Conservation (phyloP, 2,797 vertebrate species). For the Arnoldichthys spilopterus region DNA sequence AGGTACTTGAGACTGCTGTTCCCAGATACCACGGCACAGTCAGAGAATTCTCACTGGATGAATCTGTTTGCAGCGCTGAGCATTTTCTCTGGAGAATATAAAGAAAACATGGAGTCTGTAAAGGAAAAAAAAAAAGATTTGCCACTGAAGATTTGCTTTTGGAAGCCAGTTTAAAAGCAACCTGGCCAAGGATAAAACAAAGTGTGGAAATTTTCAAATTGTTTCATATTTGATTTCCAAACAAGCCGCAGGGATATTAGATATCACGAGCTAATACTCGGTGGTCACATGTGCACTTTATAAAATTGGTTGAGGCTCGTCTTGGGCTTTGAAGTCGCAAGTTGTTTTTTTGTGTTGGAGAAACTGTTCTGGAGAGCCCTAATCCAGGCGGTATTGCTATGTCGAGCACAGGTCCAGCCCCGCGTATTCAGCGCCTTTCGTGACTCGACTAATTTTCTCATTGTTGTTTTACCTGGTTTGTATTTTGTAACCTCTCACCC, state of each 20-base stretch:
- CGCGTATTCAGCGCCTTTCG: slow-evolving; percentile 61
- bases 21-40: slow-evolving; percentile 33
- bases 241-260: slow-evolving; percentile 69
- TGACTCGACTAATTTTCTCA: slow-evolving; percentile 71
- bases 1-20: slow-evolving; percentile 35
- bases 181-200: slow-evolving; percentile 66
- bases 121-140: slow-evolving; percentile 42
- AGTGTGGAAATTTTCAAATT: slow-evolving; percentile 68
- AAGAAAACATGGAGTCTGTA: slow-evolving; percentile 56
- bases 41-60: slow-evolving; percentile 52
- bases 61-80: slow-evolving; percentile 20
- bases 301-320: slow-evolving; percentile 62
- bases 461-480: slow-evolving; percentile 79
- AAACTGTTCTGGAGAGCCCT: slow-evolving; percentile 68
- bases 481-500: slow-evolving; percentile 64
- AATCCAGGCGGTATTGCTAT: slow-evolving; percentile 72
- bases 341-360: slow-evolving; percentile 66
- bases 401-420: slow-evolving; percentile 61
- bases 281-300: slow-evolving; percentile 66
- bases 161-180: slow-evolving; percentile 60
- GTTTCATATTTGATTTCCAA: slow-evolving; percentile 77
- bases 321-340: slow-evolving; percentile 69
- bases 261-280: slow-evolving; percentile 67
- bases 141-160: slow-evolving; percentile 64
- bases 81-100: slow-evolving; percentile 52